These are phyloP conservation scores for Catocala sponsa DNA, from an alignment of 2,888 invertebrate species.

Conservation along the genomic window DNA sequence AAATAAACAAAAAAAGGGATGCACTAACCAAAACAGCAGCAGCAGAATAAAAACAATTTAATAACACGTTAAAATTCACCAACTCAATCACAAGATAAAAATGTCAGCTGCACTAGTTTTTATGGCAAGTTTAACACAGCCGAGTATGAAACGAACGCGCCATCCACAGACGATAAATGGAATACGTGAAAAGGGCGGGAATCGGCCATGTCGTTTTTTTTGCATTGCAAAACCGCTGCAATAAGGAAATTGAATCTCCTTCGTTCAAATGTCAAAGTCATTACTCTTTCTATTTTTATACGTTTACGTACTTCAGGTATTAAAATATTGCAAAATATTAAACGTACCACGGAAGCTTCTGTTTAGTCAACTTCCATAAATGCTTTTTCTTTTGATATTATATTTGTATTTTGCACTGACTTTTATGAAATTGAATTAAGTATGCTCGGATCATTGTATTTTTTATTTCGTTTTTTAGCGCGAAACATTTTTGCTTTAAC, in stretches of 20 bases:
- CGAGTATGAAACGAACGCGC: constrained; percentile 29
- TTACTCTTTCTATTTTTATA: not conserved
- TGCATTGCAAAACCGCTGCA: constrained; percentile 22
- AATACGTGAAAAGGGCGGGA: constrained; percentile 50
- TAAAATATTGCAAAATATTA: constrained; percentile 1
- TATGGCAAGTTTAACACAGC: constrained; percentile 29
- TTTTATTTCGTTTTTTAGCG: constrained; percentile 27
- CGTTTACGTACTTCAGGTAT: not conserved
- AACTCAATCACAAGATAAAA: constrained; percentile 43
- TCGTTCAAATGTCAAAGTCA: constrained; percentile 16
- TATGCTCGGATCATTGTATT: constrained; percentile 21
- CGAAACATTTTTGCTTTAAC: constrained; percentile 51
- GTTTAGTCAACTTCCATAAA: too few relatives aligned
- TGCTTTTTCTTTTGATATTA: constrained; percentile 1
- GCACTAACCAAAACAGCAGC: constrained; percentile 2
- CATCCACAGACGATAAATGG: constrained; percentile 42
- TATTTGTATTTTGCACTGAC: constrained; percentile 22
- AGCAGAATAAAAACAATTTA: constrained; percentile 11
- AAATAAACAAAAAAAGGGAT: constrained; percentile 1
- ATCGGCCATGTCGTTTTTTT: constrained; percentile 43
- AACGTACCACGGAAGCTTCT: not conserved
- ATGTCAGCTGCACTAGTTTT: constrained; percentile 43
- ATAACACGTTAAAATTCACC: constrained; percentile 22
- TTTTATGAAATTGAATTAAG: constrained; percentile 26
- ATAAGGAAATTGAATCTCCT: constrained; percentile 39